phyloP scores from a whole-genome alignment of 2,797 vertebrate species.

The Leuciscus waleckii region DNA sequence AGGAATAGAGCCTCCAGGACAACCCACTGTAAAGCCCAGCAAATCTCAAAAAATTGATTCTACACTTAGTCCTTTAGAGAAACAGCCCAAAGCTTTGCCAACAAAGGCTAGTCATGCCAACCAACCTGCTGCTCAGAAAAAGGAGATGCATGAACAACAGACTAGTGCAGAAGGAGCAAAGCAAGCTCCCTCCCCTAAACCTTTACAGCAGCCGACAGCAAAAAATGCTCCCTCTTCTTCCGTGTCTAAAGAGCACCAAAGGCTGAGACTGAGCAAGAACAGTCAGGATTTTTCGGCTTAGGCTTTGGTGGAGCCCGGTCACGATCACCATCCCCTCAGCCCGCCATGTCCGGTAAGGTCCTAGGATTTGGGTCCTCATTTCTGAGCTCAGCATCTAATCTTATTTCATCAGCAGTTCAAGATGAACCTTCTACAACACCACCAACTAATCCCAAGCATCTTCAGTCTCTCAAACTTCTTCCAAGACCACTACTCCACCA shows the following conservation, averaged over 20 bases:
- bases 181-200: conserved; percentile 66
- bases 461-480: conserved; percentile 45
- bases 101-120: conserved; percentile 67
- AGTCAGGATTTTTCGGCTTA: conserved; percentile 58
- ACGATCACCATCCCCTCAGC: conserved; percentile 69
- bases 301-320: conserved; percentile 74
- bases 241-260: conserved; percentile 36
- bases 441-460: conserved; percentile 69
- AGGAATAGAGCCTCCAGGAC: conserved; percentile 73
- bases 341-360: conserved; percentile 86
- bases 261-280: conserved; percentile 64
- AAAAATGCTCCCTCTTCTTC: conserved; percentile 56
- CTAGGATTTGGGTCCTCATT: conserved; percentile 95
- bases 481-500: conserved; percentile 31
- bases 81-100: conserved; percentile 42
- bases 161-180: conserved; percentile 36
- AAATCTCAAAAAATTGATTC: conserved; percentile 58
- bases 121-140: conserved; percentile 54
- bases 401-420: conserved; percentile 88
- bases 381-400: conserved; percentile 91
- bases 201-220: conserved; percentile 63
- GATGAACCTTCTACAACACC: conserved; percentile 75
- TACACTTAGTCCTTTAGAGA: conserved; percentile 52
- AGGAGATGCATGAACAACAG: conserved; percentile 49
- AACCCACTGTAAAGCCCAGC: conserved; percentile 58